Evolutionary conservation across 1,140 invertebrate genomes (phyloP), one percentile per base, ranked within the genome.

Genomic region (Sitobion miscanthi): DNA sequence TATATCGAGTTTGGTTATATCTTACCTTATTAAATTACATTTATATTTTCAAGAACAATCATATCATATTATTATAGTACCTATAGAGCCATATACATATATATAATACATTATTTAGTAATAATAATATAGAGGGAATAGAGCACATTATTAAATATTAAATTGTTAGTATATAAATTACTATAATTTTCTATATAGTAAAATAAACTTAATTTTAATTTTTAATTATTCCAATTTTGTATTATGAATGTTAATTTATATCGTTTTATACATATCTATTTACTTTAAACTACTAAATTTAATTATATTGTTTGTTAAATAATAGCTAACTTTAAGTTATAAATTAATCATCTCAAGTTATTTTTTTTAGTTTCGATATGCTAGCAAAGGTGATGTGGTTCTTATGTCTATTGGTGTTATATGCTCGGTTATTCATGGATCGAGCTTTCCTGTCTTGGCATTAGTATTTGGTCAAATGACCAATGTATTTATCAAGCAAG

Each of bases 381-480:
- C 97, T 30, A 96, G 95, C 7, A 95, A 89, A 52, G 95, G 94
- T 57, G 97, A 97, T 95, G 96, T 96, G 95, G 93, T 96, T 0
- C 95, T 97, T 30, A 96, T 97, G 94, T 94, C 94, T 23, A 94
- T 97, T 25, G 97, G 96, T 17, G 94, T 96, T 11, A n/a, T 97
- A 90, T 96, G 95, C 89, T 96, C 96, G 0, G 94, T 96, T 3
- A 95, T 96, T 82, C 96, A 96, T 38, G 97, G 97, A 20, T 95
- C 96, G 21, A 96, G 96, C 52, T 96, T 97, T 69, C 97, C 97
- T 0, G 94, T 97, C 17, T 97, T 97, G 94, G 97, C 97, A 87
- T 95, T 97, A 20, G 95, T 97, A n/a, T 97, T 97, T 94, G 96
- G 97, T 7, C 95, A 96, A 93, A 95, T 97, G 92, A 96, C 97